Evolutionary conservation across 1,140 invertebrate genomes (phyloP), one percentile per base, ranked within the genome.

Genomic region (Physella acuta): DNA sequence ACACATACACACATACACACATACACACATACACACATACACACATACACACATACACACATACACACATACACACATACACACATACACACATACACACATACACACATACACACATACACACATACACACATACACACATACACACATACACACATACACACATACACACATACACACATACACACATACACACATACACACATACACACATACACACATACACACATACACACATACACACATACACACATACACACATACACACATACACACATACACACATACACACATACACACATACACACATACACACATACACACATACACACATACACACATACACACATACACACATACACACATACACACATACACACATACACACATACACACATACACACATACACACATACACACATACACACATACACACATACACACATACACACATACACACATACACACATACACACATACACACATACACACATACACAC

Each of bases 81-180:
- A 49, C n/a, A 14, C 44, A 49, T n/a, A 14, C 44, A 14, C 44
- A 49, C n/a, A n/a, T n/a, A 49, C 44, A 49, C n/a, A 49, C n/a
- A 14, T n/a, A 49, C 44, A n/a, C 44, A 11, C 11, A 11, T 14
- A 14, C 11, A 49, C n/a, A 49, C 44, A 11, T n/a, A 11, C 11
- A 49, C 44, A 49, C 44, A 49, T n/a, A 14, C n/a, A 49, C n/a
- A n/a, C 44, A 49, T 49, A 49, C 44, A 49, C 44, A 49, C n/a
- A 49, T 49, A 49, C 11, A 49, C 44, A 49, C 44, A 49, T 49
- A 49, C 44, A 49, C 44, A 14, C n/a, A 49, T 49, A 49, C n/a
- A 49, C n/a, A 14, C 44, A 14, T n/a, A 14, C 44, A n/a, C n/a
- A 49, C 44, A 49, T n/a, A 49, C n/a, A 49, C 44, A 49, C n/a